Conservation (phyloP, 2,888 invertebrate genomes). For the Pemphredon lugubris region DNA sequence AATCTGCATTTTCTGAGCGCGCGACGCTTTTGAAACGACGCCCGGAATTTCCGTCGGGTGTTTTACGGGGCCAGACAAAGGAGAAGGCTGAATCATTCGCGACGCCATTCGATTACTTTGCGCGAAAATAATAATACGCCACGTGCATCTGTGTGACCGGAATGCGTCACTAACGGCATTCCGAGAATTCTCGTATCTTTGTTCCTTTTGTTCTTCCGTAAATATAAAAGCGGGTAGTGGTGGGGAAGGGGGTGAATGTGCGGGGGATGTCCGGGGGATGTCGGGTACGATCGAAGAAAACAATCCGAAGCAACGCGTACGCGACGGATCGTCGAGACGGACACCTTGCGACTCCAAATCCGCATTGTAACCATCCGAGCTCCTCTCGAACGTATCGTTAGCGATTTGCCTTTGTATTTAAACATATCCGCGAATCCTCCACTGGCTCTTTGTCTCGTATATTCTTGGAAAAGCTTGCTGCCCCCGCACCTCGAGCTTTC, state of each 20-base stretch:
- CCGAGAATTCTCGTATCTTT: too few relatives aligned
- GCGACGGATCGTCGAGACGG: not conserved
- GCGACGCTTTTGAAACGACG: too few relatives aligned
- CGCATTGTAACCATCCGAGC: too few relatives aligned
- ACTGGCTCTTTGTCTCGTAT: conserved; percentile 11
- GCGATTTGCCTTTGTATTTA: too few relatives aligned
- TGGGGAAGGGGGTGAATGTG: not conserved
- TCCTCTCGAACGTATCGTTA: too few relatives aligned
- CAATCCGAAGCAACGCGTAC: not conserved
- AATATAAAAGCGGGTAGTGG: not conserved
- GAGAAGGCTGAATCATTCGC: conserved; percentile 70
- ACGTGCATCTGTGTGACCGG: conserved; percentile 42
- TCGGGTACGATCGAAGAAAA: not conserved
- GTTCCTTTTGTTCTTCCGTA: not conserved
- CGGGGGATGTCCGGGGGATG: too few relatives aligned
- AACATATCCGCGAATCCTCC: too few relatives aligned
- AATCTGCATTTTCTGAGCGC: not conserved
- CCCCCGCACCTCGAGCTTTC: conserved; percentile 30
- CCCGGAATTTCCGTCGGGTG: conserved; percentile 6
- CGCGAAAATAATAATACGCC: conserved; percentile 59
- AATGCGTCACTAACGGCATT: conserved; percentile 12
- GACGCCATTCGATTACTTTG: conserved; percentile 47
- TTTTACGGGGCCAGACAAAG: conserved; percentile 60
- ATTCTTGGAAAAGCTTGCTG: not conserved
- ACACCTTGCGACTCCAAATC: too few relatives aligned